phyloP scores from a whole-genome alignment of 2,113 vertebrate species.

The Clarias macrocephalus region DNA sequence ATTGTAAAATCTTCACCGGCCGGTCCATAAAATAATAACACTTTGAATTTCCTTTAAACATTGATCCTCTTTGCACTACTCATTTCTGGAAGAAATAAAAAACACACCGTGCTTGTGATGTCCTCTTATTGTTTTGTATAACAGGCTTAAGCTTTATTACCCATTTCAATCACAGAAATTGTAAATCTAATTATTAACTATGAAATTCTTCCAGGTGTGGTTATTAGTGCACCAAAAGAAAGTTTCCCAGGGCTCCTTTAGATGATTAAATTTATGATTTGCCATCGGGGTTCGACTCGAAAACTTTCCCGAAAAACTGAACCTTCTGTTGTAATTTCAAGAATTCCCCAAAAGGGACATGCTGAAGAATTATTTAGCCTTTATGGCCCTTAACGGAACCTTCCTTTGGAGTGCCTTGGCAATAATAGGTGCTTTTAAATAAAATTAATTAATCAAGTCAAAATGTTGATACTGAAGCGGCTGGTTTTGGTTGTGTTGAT shows the following conservation, averaged over 20 bases:
- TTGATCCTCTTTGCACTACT: background rate
- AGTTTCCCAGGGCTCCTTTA: background rate
- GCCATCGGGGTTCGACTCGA: background rate
- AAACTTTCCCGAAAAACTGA: background rate
- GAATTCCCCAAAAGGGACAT: background rate
- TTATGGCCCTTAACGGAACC: background rate
- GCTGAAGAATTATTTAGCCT: background rate
- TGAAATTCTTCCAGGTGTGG: background rate
- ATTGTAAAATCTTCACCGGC: background rate
- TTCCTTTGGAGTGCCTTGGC: background rate
- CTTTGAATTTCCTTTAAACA: background rate
- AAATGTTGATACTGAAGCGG: background rate
- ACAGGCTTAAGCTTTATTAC: background rate
- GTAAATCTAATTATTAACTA: conserved; percentile 8
- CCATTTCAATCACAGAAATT: background rate
- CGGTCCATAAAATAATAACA: background rate
- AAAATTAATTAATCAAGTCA: background rate
- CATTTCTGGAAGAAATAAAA: background rate
- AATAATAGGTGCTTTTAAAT: background rate
- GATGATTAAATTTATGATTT: background rate
- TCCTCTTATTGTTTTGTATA: background rate
- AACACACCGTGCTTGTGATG: background rate
- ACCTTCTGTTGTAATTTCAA: background rate
- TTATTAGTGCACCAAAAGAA: background rate
- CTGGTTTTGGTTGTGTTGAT: background rate